Conservation (phyloP, 2,113 vertebrate species). For the Syrrhaptes paradoxus region DNA sequence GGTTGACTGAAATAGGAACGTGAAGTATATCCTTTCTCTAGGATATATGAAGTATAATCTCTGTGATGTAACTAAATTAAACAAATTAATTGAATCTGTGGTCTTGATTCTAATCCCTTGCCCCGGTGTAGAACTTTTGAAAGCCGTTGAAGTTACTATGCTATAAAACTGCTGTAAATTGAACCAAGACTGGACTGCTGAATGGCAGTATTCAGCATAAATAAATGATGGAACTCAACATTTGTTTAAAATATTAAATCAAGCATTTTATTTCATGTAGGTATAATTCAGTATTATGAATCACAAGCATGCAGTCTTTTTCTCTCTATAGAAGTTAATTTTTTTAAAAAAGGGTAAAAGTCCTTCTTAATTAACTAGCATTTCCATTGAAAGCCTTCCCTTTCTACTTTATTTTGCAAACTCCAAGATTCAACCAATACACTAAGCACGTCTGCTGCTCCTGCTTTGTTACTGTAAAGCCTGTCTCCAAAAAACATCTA, state of each 20-base stretch:
- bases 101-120: background rate
- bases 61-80: background rate
- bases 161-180: background rate
- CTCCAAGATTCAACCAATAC: background rate
- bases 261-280: background rate
- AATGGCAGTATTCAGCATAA: background rate
- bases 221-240: background rate
- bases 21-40: background rate
- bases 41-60: background rate
- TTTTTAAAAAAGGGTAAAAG: background rate
- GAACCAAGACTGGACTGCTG: background rate
- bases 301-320: background rate
- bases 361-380: background rate
- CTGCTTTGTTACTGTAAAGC: background rate
- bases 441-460: background rate
- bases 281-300: background rate
- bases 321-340: background rate
- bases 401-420: background rate
- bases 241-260: background rate
- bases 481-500: background rate
- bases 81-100: background rate
- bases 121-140: background rate
- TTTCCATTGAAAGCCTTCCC: background rate
- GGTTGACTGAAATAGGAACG: background rate
- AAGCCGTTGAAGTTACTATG: background rate